Evolutionary conservation across 2,797 vertebrate genomes (phyloP), one percentile per base, ranked within the genome.

Genomic region (Ctenosaura bakeri): DNA sequence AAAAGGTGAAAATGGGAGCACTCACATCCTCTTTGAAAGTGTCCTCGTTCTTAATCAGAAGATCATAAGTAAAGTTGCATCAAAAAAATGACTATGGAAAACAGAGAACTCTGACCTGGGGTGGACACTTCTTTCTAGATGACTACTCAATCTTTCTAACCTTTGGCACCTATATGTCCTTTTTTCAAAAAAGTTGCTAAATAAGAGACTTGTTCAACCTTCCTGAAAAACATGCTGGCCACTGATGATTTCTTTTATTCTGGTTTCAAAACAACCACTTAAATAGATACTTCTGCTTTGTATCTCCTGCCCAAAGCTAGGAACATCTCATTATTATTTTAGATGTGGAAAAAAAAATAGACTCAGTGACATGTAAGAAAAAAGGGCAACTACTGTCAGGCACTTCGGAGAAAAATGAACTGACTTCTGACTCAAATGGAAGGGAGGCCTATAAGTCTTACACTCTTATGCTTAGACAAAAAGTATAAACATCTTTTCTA

Each of bases 261-360:
- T 76, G 8, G 54, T 76, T 87, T 81, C 85, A 52, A 82, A 90
- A 83, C 54, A 90, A 59, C 81, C 79, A 82, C 79, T 87, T 76
- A 90, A 81, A 80, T 46, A 76, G 78, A 82, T 29, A 54, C 22
- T 56, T 86, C 66, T 86, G 29, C 64, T 76, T 82, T 83, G 42
- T 54, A 62, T 87, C 56, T 83, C 42, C 69, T 69, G 52, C 14
- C 50, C 50, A n/a, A 29, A 56, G 79, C 71, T 74, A 66, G 59
- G 71, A 42, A 35, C 38, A 50, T 74, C 32, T 89, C 84, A 77
- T 77, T 87, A 85, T 88, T 84, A 78, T 91, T 89, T 87, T 89
- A 86, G 77, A 83, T 59, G 0, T 38, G 38, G 9, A 42, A 35
- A 26, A 35, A 26, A 46, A 77, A 42, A 59, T 50, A 73, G 38